phyloP scores from a whole-genome alignment of 1,140 invertebrate species.

The Bombus vancouverensis region DNA sequence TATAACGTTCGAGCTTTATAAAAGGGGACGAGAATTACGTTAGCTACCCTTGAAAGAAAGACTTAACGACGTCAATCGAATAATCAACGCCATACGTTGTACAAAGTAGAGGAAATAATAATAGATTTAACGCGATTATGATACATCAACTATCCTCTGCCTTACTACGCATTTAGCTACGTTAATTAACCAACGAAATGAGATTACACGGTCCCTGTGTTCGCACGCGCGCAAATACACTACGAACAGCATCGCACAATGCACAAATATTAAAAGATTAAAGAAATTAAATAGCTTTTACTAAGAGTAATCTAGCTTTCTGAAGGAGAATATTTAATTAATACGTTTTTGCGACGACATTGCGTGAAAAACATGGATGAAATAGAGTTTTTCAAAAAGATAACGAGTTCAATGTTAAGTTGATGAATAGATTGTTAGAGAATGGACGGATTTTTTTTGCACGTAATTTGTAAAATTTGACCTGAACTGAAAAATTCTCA shows the following conservation, averaged over 20 bases:
- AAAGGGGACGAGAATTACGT: neutral
- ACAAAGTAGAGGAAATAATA: neutral
- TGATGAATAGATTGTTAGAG: neutral
- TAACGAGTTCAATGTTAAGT: no score
- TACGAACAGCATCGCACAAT: neutral
- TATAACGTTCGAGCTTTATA: neutral
- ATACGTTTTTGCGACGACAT: neutral
- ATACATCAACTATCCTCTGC: conserved; percentile 19
- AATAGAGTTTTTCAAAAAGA: no score
- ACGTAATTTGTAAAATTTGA: neutral
- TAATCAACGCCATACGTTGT: neutral
- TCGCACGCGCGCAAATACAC: neutral
- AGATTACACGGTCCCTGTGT: conserved; percentile 3
- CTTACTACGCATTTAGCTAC: conserved; percentile 29
- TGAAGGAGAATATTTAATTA: neutral
- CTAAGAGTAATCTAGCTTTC: neutral
- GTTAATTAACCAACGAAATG: conserved; percentile 35
- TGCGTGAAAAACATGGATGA: no score
- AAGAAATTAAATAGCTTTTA: neutral
- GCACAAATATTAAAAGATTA: neutral
- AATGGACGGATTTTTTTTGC: neutral
- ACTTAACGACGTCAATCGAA: neutral
- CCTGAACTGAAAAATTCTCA: no score
- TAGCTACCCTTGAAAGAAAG: neutral
- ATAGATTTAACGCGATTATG: conserved; percentile 29